Evolutionary conservation across 53 echinoderm and acorn worm genomes (phyloP), one percentile per base, ranked within the genome.

Genomic region (Hippasteria phrygiana): DNA sequence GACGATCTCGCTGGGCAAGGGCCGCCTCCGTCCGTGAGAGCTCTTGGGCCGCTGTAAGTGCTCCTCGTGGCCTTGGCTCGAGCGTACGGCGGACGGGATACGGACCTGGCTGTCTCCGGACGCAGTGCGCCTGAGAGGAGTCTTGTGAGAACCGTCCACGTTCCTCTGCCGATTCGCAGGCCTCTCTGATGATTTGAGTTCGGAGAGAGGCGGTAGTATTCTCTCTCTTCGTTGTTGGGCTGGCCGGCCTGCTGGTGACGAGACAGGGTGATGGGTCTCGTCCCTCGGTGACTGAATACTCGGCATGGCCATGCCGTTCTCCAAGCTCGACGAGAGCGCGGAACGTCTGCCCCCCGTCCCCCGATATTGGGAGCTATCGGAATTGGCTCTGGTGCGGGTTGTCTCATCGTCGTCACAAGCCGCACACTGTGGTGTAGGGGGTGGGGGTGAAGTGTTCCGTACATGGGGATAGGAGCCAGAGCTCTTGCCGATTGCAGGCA

Each of bases 401-500:
- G 33, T 6, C n/a, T 31, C 18, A 1, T 71, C 79, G 1, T 38
- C 79, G 8, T 27, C 79, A 39, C 18, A 10, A 3, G 62, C 20
- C 28, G 24, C 43, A 80, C 71, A 1, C 55, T 43, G 4, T 37
- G 80, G 14, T 77, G 65, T 28, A 77, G 83, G 4, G 78, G 87
- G 53, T 70, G 83, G n/a, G 59, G 88, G 43, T 62, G 83, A 29
- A 59, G 55, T 3, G 88, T 65, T 45, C 83, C 38, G 36, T 26
- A 56, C 62, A 31, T 8, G 77, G 14, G 88, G 77, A 9, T 29
- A 26, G 12, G 76, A 65, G 64, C 80, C 50, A 27, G 69, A 24
- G 62, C 90, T 81, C 74, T 41, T 69, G 16, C 90, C 90, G 20
- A 90, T 90, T 4, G 90, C 90, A 35, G 90, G 90, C 18, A 90